These are phyloP conservation scores for Gambusia affinis DNA, from an alignment of 2,113 vertebrate genomes.

Conservation along the genomic window DNA sequence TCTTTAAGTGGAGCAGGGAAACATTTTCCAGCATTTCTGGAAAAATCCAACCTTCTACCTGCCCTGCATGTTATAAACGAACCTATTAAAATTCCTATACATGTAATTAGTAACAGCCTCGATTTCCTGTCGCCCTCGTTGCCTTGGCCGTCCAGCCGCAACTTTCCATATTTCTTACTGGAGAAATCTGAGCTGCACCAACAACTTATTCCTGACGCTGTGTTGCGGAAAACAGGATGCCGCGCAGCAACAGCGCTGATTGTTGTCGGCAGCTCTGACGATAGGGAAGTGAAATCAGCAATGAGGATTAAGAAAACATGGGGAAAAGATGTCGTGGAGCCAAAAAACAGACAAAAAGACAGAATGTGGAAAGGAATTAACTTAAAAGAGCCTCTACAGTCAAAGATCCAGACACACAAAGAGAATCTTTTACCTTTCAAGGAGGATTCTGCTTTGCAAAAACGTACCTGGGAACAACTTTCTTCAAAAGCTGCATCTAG, in stretches of 20 bases:
- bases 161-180: slow-evolving; percentile 17
- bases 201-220: not conserved
- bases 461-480: slow-evolving; percentile 1
- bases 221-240: slow-evolving; percentile 20
- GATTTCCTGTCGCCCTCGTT: slow-evolving; percentile 12
- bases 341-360: not conserved
- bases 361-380: not conserved
- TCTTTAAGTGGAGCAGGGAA: not conserved
- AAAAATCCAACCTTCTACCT: not conserved
- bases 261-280: slow-evolving; percentile 1
- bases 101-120: slow-evolving; percentile 3
- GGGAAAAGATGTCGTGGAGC: not conserved
- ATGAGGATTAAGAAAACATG: not conserved
- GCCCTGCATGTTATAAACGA: not conserved
- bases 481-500: slow-evolving; percentile 17
- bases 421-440: not conserved
- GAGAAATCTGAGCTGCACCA: slow-evolving; percentile 14
- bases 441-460: slow-evolving; percentile 2
- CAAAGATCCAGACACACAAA: not conserved
- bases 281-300: not conserved
- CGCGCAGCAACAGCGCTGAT: not conserved
- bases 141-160: not conserved
- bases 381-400: not conserved
- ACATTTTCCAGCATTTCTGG: not conserved
- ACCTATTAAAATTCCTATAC: slow-evolving; percentile 6